Base-by-base conservation (phyloP, 2,888 invertebrate species). In the Silvanus unidentatus region DNA sequence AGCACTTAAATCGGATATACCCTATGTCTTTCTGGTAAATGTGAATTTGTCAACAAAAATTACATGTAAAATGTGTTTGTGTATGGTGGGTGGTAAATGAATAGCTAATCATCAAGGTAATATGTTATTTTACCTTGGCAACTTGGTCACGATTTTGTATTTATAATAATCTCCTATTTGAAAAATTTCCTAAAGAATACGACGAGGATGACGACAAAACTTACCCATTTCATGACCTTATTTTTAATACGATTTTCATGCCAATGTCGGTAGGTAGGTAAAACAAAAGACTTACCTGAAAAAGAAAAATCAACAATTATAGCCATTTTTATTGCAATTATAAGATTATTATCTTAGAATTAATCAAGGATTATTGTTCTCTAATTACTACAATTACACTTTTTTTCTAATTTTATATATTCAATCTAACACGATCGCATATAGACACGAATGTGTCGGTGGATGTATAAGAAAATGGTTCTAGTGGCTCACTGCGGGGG, bases 401-500 rank as follows among this genome's bases (percentile, higher is more conserved):
- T n/a, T n/a, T n/a, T n/a, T n/a, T n/a, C n/a, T n/a, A n/a, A n/a
- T n/a, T n/a, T n/a, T n/a, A n/a, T n/a, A n/a, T n/a, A n/a, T n/a
- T n/a, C n/a, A n/a, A n/a, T n/a, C n/a, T 32, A 32, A 32, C 10
- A 32, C 13, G n/a, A 4, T n/a, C 32, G 13, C n/a, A 12, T 32
- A 32, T n/a, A 32, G 4, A 12, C n/a, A 12, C 32, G n/a, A 12
- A 32, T 9, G 32, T 32, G 32, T 32, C 37, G 37, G 14, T n/a
- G 15, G 37, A 9, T 15, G 37, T 22, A 37, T 37, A 37, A n/a
- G 9, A 37, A 9, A 13, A 12, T 56, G 56, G 59, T 64, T 57
- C 57, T 58, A 58, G 52, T 59, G 50, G 54, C 51, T 49, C 66
- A 48, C 65, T 47, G 53, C 60, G 57, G 67, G 68, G 56, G 62